A percentile compares a stretch with the other conserved stretches of the same genome.
These are phyloP conservation scores for Microplitis mediator DNA, from an alignment of 1,140 invertebrate genomes.

Conservation along the genomic window DNA sequence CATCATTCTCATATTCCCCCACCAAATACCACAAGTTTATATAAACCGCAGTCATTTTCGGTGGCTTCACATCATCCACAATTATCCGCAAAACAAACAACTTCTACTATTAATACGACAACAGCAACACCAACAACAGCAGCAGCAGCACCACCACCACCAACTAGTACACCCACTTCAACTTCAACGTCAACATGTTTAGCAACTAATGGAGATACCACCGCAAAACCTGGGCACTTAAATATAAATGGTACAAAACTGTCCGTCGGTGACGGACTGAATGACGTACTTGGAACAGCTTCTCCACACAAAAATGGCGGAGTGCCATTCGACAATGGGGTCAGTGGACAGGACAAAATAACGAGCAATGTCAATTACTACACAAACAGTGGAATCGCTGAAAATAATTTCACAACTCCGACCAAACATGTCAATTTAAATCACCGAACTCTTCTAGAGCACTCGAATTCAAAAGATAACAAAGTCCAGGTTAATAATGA, in stretches of 20 bases:
- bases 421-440: slow-evolving; percentile 34
- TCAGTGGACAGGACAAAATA: slow-evolving; percentile 11
- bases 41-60: slow-evolving; percentile 48
- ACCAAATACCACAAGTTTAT: slow-evolving; percentile 48
- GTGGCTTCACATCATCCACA: slow-evolving; percentile 36
- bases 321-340: neutral
- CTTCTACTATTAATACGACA: neutral
- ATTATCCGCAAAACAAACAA: neutral
- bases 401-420: slow-evolving; percentile 29
- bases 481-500: slow-evolving; percentile 37
- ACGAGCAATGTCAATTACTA: slow-evolving; percentile 31
- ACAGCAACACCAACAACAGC: neutral
- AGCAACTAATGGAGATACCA: slow-evolving; percentile 7
- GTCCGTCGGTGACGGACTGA: neutral
- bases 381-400: slow-evolving; percentile 7
- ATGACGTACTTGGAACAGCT: neutral
- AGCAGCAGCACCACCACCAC: too few relatives aligned
- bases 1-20: slow-evolving; percentile 49
- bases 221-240: neutral
- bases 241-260: slow-evolving; percentile 18
- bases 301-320: neutral
- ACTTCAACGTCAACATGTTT: neutral
- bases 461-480: slow-evolving; percentile 33
- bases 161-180: too few relatives aligned
- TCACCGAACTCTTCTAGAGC: slow-evolving; percentile 33